Evolutionary conservation across 1,140 invertebrate genomes (phyloP).

Genomic region (Heliothis virescens): DNA sequence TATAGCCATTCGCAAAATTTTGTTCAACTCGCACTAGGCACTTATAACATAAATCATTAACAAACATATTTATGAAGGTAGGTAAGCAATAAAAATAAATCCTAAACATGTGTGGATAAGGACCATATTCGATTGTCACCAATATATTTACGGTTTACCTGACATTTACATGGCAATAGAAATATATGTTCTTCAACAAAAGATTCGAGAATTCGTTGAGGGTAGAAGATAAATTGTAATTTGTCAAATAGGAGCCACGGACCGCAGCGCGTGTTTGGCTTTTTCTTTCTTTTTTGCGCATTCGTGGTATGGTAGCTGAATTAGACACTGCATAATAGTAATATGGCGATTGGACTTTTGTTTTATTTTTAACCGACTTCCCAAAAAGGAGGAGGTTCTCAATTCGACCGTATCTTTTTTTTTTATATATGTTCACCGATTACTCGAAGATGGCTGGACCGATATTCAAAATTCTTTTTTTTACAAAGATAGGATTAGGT

Average conservation of each 20-base stretch:
- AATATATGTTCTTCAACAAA: neutral
- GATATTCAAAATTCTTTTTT: no score
- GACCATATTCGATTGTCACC: neutral
- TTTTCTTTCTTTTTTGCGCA: no score
- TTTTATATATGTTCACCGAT: no score
- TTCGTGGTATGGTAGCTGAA: neutral
- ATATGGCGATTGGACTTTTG: no score
- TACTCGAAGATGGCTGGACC: no score
- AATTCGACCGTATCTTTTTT: no score
- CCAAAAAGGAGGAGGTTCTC: no score
- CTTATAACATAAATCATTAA: neutral
- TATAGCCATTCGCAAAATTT: no score
- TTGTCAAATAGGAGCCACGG: slow-evolving; percentile 18
- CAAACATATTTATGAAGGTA: neutral
- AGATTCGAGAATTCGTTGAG: neutral
- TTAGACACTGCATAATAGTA: no score
- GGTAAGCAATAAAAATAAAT: neutral
- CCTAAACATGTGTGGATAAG: neutral
- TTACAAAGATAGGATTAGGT: no score
- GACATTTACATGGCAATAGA: slow-evolving; percentile 18
- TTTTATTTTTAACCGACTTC: no score
- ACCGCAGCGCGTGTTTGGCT: neutral
- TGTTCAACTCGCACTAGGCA: no score
- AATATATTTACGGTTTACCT: slow-evolving; percentile 7
- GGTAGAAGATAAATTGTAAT: slow-evolving; percentile 27